A percentile compares a stretch with the other conserved stretches of the same genome.
Evolutionary conservation across 2,888 invertebrate species (phyloP).

Genomic region (Minunthozetes semirufus): DNA sequence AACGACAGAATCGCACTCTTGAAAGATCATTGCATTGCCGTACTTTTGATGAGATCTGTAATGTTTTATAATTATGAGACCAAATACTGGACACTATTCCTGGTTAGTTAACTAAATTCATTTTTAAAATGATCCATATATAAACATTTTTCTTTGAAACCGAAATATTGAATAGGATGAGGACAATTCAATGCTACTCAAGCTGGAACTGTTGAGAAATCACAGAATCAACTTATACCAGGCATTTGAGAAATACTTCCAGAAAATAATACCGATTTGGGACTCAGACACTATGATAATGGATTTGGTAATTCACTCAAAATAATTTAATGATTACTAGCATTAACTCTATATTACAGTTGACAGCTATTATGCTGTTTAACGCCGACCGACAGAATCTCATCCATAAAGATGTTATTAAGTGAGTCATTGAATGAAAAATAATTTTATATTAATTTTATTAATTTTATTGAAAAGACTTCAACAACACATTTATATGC

Average conservation of each 20-base stretch:
- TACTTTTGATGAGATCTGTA: conserved; percentile 88
- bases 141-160: no score
- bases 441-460: neutral
- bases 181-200: no score
- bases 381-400: conserved; percentile 72
- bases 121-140: no score
- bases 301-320: no score
- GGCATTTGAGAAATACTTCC: no score
- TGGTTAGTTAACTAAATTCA: no score
- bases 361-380: conserved; percentile 85
- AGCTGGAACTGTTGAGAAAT: no score
- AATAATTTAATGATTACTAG: no score
- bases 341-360: conserved; percentile 65
- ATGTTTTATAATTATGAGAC: conserved; percentile 82
- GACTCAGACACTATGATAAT: no score
- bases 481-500: conserved; percentile 39
- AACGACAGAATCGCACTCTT: conserved; percentile 81
- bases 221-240: no score
- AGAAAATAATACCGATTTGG: no score
- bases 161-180: no score
- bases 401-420: conserved; percentile 74
- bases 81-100: conserved; percentile 67
- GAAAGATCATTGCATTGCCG: conserved; percentile 91
- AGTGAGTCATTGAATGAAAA: conserved; percentile 16
- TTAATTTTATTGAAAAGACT: neutral